phyloP scores from a whole-genome alignment of 2,888 invertebrate genomes.

The Eupithecia abbreviata region DNA sequence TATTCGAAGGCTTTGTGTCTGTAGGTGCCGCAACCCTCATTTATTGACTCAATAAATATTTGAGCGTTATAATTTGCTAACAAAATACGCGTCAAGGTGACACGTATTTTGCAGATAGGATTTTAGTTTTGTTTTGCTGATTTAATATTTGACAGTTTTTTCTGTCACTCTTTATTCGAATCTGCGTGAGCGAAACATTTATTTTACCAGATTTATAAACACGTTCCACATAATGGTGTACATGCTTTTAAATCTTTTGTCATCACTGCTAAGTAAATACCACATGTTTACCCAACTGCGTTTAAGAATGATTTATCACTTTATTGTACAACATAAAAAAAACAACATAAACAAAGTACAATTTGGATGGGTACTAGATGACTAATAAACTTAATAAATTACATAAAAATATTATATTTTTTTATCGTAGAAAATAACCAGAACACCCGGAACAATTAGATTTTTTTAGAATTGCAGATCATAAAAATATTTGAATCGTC shows the following conservation, averaged over 20 bases:
- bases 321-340: too few relatives aligned
- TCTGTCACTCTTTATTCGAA: neutral
- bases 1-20: conserved; percentile 61
- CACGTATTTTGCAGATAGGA: conserved; percentile 24
- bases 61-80: conserved; percentile 61
- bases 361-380: too few relatives aligned
- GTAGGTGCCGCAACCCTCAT: conserved; percentile 54
- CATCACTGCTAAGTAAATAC: neutral
- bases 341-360: too few relatives aligned
- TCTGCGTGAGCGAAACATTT: neutral
- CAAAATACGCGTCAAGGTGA: conserved; percentile 47
- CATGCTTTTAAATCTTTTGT: neutral
- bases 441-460: too few relatives aligned
- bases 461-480: too few relatives aligned
- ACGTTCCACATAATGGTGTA: neutral
- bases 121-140: conserved; percentile 8
- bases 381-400: too few relatives aligned
- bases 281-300: too few relatives aligned
- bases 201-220: neutral
- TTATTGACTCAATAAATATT: conserved; percentile 63
- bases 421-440: too few relatives aligned
- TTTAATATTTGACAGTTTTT: neutral
- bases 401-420: too few relatives aligned
- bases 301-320: neutral
- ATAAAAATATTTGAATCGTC: too few relatives aligned